Evolutionary conservation across 2,113 vertebrate genomes (phyloP), one percentile per base, ranked within the genome.

Genomic region (Ciconia boyciana): DNA sequence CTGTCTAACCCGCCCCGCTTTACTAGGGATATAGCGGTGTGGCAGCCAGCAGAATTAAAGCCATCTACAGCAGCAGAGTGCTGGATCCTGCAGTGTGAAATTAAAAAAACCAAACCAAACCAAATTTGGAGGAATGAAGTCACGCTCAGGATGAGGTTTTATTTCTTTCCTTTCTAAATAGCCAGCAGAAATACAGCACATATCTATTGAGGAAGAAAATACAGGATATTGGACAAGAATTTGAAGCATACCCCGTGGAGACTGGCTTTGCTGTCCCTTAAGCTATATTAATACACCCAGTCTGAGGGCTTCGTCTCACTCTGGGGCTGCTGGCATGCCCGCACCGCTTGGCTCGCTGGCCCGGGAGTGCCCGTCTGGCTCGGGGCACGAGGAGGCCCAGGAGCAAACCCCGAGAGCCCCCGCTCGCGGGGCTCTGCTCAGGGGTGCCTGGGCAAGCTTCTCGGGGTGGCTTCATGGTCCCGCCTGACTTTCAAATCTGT

Each of bases 21-120:
- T 39, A 25, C 36, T 7, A 2, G 1, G 41, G 26, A 4, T 7
- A 22, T 2, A 34, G 64, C 0, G 0, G 7, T 20, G 51, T 31
- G 57, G 43, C 36, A 64, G 51, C 29, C 52, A 32, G 74, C n/a
- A 76, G 85, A 60, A 88, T 22, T 22, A 58, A 81, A 78, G 29
- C 49, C 46, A 26, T 1, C 2, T 21, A 20, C 3, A 2, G 16
- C 24, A 36, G 25, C 21, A 13, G 39, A 70, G 7, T 13, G 24
- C 31, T 66, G 13, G 26, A 13, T 31, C 60, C 49, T 39, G 36
- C 44, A 20, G 46, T 28, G 31, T 31, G 66, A 70, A 46, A 64
- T 79, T 20, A n/a, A 51, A 39, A 51, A 6, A 12, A 0, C 4
- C 71, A 57, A 72, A 4, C 10, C 49, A 43, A 51, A 9, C 7